A percentile compares a stretch with the other conserved stretches of the same genome.
Conservation (phyloP, 2,113 vertebrate genomes). For the Myiagra hebetior region DNA sequence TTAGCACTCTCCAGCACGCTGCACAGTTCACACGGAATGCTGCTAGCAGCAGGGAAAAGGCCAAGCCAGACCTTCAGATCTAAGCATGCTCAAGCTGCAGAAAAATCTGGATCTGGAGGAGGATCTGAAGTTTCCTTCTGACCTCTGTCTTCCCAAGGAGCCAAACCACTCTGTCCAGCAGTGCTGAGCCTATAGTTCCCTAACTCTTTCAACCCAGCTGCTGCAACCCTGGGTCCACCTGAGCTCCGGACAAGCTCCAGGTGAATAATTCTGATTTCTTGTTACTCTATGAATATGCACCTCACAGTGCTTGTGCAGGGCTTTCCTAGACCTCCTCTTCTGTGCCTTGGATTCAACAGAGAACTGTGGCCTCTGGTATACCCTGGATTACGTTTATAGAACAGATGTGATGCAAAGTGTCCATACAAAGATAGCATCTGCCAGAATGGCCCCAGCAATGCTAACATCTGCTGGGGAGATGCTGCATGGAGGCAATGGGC, state of each 20-base stretch:
- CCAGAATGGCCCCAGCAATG: rapidly evolving
- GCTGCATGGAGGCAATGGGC: neutral
- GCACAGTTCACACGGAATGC: neutral
- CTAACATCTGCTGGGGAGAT: neutral
- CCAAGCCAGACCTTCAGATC: neutral
- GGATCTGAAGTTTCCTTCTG: neutral
- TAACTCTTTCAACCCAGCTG: neutral
- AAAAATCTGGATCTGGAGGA: constrained; percentile 14
- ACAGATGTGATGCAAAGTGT: neutral
- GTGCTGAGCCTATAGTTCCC: neutral
- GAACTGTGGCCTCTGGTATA: neutral
- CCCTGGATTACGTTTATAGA: neutral
- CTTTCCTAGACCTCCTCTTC: neutral
- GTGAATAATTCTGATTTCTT: neutral
- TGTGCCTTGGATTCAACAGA: neutral
- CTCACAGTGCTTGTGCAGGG: neutral
- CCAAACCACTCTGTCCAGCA: neutral
- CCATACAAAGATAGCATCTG: neutral
- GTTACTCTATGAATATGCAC: neutral
- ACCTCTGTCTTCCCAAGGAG: neutral
- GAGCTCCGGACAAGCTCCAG: rapidly evolving
- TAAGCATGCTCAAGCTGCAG: neutral
- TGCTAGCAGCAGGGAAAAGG: neutral
- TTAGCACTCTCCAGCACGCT: neutral
- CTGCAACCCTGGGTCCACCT: neutral